Conservation (phyloP, 2,113 vertebrate species). For the Calyptomena viridis region DNA sequence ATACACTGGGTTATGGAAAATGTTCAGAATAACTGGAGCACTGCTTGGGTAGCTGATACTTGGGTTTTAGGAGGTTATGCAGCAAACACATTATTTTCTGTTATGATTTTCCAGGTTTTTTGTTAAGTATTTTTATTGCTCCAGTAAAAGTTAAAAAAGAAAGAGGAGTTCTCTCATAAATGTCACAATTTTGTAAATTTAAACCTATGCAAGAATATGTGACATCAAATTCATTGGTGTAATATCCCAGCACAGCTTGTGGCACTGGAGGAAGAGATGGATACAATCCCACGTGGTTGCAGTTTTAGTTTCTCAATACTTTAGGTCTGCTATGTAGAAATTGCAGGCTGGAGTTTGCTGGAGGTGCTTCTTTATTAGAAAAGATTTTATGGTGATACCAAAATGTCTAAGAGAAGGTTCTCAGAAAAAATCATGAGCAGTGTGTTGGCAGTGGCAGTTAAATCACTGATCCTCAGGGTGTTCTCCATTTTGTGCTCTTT, state of each 20-base stretch:
- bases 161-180: not conserved
- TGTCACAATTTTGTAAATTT: not conserved
- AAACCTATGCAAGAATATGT: not conserved
- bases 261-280: not conserved
- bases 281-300: fast-evolving
- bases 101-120: not conserved
- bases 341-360: not conserved
- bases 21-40: not conserved
- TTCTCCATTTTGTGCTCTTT: not conserved
- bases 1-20: constrained; percentile 26
- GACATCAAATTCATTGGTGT: not conserved
- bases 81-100: not conserved
- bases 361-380: not conserved
- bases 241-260: not conserved
- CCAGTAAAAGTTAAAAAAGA: not conserved
- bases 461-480: not conserved
- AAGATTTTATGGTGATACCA: not conserved
- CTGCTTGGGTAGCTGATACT: not conserved
- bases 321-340: not conserved
- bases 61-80: not conserved
- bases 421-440: not conserved
- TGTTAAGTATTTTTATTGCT: not conserved
- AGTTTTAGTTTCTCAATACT: not conserved
- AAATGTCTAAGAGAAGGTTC: not conserved
- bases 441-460: not conserved